A percentile compares a stretch with the other conserved stretches of the same genome.
These are phyloP conservation scores for Catostomus latipinnis DNA, from an alignment of 2,797 vertebrate genomes.

Conservation along the genomic window DNA sequence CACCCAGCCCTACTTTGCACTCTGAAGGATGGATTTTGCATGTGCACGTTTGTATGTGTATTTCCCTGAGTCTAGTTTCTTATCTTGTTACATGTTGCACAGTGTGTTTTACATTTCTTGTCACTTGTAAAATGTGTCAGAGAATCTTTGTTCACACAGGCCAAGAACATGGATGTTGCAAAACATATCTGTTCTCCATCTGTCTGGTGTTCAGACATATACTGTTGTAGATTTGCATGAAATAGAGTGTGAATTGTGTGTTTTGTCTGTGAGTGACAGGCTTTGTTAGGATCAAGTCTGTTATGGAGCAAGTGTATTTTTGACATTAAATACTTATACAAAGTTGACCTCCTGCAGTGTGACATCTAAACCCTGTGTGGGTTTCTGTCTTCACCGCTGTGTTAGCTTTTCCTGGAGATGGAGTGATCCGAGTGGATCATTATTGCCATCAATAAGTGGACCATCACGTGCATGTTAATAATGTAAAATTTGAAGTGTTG, in stretches of 20 bases:
- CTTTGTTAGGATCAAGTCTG: not conserved
- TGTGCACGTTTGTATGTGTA: not conserved
- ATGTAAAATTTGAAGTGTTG: not conserved
- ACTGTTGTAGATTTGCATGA: slow-evolving; percentile 1
- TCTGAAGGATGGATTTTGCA: not conserved
- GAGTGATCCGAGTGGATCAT: not conserved
- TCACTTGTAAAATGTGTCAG: not conserved
- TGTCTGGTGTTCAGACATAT: slow-evolving; percentile 4
- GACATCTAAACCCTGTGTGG: not conserved
- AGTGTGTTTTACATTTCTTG: not conserved
- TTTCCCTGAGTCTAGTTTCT: not conserved
- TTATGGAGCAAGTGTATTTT: not conserved
- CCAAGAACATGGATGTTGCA: not conserved
- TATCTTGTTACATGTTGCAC: not conserved
- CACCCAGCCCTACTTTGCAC: no score
- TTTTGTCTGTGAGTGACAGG: not conserved
- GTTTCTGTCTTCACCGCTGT: slow-evolving; percentile 6
- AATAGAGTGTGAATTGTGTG: slow-evolving; percentile 1
- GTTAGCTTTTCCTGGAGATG: slow-evolving; percentile 14
- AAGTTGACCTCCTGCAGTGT: no score
- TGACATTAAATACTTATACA: no score
- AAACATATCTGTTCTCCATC: slow-evolving; percentile 10
- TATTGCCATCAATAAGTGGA: not conserved
- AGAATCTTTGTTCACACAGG: not conserved
- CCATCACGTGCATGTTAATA: slow-evolving; percentile 13